phyloP scores from a whole-genome alignment of 2,113 vertebrate species.

The Nipponia nippon region DNA sequence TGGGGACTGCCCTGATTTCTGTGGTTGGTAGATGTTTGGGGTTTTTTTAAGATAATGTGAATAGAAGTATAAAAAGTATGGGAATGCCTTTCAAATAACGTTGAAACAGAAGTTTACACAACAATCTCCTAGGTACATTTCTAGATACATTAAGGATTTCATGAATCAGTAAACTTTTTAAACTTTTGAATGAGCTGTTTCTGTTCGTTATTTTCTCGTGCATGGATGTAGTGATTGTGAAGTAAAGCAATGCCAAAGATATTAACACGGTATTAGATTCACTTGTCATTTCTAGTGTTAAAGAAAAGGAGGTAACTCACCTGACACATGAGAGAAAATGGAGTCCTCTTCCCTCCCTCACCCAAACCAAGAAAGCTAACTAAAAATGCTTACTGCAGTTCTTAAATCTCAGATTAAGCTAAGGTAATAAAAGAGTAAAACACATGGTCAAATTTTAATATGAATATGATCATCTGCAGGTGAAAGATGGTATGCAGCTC shows the following conservation, averaged over 20 bases:
- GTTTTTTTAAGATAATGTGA: neutral
- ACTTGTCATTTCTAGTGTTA: neutral
- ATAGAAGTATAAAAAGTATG: neutral
- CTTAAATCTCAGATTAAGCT: neutral
- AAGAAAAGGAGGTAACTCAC: neutral
- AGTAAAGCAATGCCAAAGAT: neutral
- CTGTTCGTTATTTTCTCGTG: neutral
- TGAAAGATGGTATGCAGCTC: neutral
- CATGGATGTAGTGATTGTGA: neutral
- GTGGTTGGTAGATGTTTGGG: neutral
- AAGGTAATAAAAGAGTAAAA: neutral
- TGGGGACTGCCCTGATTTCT: neutral
- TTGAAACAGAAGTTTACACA: neutral
- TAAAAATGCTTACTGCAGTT: neutral
- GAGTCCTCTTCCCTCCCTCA: neutral
- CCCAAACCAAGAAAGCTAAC: neutral
- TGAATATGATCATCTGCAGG: neutral
- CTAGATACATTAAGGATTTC: neutral
- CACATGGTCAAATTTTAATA: neutral
- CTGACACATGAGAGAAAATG: neutral
- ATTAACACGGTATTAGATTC: neutral
- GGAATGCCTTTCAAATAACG: neutral
- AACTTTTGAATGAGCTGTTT: neutral
- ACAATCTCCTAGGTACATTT: neutral
- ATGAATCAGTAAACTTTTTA: neutral